Evolutionary conservation across 1,140 invertebrate genomes (phyloP).

Genomic region (Campoletis sonorensis): DNA sequence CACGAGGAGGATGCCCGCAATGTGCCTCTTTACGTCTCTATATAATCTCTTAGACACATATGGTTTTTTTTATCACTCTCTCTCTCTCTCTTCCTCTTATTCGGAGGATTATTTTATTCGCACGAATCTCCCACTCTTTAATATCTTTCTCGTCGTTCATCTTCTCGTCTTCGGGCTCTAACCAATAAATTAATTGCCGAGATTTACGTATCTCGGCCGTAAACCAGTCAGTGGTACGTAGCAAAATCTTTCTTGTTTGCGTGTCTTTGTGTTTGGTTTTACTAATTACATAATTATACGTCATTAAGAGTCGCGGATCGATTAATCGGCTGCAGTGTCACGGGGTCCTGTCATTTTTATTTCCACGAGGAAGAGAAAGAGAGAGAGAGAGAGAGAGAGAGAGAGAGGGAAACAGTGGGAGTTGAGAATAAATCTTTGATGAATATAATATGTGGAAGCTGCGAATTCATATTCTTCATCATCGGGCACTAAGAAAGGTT

Average conservation of each 20-base stretch:
- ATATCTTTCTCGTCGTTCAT: conserved; percentile 29
- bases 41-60: conserved; percentile 44
- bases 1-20: not conserved
- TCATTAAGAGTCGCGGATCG: conserved; percentile 69
- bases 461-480: conserved; percentile 19
- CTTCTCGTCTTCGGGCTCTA: conserved; percentile 47
- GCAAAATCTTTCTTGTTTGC: not conserved
- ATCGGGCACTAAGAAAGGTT: conserved; percentile 6
- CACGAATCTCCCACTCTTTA: conserved; percentile 3
- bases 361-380: not conserved
- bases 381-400: not conserved
- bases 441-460: conserved; percentile 11
- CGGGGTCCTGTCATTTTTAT: not conserved
- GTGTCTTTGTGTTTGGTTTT: conserved; percentile 58
- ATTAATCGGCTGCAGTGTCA: conserved; percentile 71
- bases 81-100: conserved; percentile 21
- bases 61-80: conserved; percentile 43
- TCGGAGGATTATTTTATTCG: conserved; percentile 14
- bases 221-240: conserved; percentile 69
- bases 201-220: conserved; percentile 73
- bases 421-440: not conserved
- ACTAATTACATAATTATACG: conserved; percentile 76
- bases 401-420: not conserved
- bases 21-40: conserved; percentile 46
- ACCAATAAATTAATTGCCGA: conserved; percentile 73